These are phyloP conservation scores for Halictus rubicundus DNA, from an alignment of 1,140 invertebrate species.

Conservation along the genomic window DNA sequence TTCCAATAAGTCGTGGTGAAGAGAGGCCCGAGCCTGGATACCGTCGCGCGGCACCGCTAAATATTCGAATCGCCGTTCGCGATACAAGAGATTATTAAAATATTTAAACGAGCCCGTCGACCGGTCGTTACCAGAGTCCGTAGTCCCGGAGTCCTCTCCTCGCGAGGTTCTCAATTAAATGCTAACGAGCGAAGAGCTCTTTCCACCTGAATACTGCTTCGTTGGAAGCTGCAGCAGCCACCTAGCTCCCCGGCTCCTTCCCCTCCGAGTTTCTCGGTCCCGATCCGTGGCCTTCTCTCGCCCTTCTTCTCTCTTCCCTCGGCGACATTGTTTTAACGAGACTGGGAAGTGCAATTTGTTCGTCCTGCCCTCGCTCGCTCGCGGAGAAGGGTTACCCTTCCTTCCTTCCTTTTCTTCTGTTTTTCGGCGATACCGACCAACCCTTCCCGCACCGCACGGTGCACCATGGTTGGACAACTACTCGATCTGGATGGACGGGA, in stretches of 20 bases:
- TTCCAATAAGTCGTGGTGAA: conserved; percentile 31
- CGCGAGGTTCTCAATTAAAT: conserved; percentile 73
- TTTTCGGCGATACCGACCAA: too few relatives aligned
- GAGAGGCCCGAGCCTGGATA: conserved; percentile 17
- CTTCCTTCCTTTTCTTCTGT: conserved; percentile 7
- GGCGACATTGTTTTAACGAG: conserved; percentile 73
- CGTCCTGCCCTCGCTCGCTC: conserved; percentile 50
- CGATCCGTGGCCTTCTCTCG: conserved; percentile 27
- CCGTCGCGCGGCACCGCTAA: conserved; percentile 50
- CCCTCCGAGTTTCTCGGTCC: not conserved
- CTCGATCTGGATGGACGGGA: too few relatives aligned
- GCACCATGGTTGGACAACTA: too few relatives aligned
- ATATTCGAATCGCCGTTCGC: conserved; percentile 70
- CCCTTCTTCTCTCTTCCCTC: conserved; percentile 33
- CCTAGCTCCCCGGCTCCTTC: conserved; percentile 47
- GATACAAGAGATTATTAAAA: conserved; percentile 74
- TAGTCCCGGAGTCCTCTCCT: conserved; percentile 42
- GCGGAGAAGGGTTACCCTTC: conserved; percentile 7
- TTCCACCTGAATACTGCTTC: conserved; percentile 70
- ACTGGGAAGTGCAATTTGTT: conserved; percentile 70
- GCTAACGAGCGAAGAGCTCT: conserved; percentile 73
- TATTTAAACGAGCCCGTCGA: conserved; percentile 71
- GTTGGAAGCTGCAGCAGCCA: conserved; percentile 63
- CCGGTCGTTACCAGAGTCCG: conserved; percentile 60
- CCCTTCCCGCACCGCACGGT: too few relatives aligned